Evolutionary conservation across 2,113 vertebrate genomes (phyloP), one percentile per base, ranked within the genome.

Genomic region (Arothron firmamentum): DNA sequence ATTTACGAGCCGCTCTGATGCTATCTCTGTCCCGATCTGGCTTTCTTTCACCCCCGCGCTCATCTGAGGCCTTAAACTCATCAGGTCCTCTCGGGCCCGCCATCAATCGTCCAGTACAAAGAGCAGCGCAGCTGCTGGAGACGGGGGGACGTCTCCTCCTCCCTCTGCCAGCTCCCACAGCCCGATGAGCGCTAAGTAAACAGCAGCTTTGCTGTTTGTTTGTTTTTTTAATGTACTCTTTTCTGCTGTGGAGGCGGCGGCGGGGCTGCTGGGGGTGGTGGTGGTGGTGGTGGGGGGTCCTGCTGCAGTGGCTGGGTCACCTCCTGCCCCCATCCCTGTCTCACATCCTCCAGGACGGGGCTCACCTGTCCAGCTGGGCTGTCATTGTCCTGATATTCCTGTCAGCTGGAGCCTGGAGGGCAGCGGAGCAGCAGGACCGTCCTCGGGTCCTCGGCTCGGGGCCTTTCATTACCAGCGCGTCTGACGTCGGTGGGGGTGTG

Each of bases 341-440:
- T 67, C 78, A 80, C 87, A 86, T 92, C 84, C 85, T 84, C 79
- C 80, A 71, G 72, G 77, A 68, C 79, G 86, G 80, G 85, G 76
- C 85, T 84, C 84, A 81, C 80, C 83, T 90, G 74, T 92, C 92
- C 92, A 94, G 93, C 92, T 93, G 94, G 89, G 91, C 92, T 93
- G 94, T 96, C 94, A 95, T 88, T 89, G 91, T 91, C 85, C 89
- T 93, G 94, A 95, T 92, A 90, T 91, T 93, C 93, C 92, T 95
- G 94, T 94, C 94, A 96, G 93, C 82, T 93, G 85, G 82, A 89
- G 91, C 90, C 93, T 87, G 89, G 88, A 93, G 94, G 95, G 90
- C 93, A 94, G 89, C 89, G 85, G 91, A 93, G 88, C 81, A 88
- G 91, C 89, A 91, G 92, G 92, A 91, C 91, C 87, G 85, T 89